Percentiles rank a stretch among this genome's conserved stretches.
These are phyloP conservation scores for Manduca sexta DNA, from an alignment of 1,140 invertebrate genomes.

Conservation along the genomic window DNA sequence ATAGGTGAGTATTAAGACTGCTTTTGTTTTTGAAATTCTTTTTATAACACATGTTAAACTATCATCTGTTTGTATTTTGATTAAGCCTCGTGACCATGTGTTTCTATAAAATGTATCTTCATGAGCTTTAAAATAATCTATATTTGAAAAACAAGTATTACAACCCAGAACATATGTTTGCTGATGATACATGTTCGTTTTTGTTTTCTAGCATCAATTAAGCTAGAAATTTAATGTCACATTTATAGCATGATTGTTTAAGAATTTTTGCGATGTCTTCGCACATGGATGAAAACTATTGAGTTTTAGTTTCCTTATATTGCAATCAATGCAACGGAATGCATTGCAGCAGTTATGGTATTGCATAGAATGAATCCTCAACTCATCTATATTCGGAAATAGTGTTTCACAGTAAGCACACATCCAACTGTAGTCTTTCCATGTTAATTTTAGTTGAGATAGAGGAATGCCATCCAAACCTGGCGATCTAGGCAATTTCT, in stretches of 20 bases:
- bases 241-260: conserved; percentile 27
- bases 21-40: conserved; percentile 47
- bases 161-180: conserved; percentile 22
- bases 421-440: conserved; percentile 53
- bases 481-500: conserved; percentile 18
- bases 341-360: conserved; percentile 41
- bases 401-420: conserved; percentile 51
- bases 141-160: conserved; percentile 18
- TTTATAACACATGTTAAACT: conserved; percentile 41
- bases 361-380: conserved; percentile 39
- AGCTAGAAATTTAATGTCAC: conserved; percentile 12
- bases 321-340: conserved; percentile 42
- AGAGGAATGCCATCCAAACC: conserved; percentile 15
- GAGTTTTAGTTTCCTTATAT: conserved; percentile 15
- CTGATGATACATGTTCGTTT: conserved; percentile 9
- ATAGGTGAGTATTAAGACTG: conserved; percentile 42
- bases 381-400: conserved; percentile 39
- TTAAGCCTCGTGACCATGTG: conserved; percentile 2
- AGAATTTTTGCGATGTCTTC: conserved; percentile 20
- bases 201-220: conserved; percentile 13
- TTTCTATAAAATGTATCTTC: conserved; percentile 13
- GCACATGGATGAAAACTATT: conserved; percentile 25
- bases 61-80: conserved; percentile 26
- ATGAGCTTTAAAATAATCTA: conserved; percentile 18
- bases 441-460: conserved; percentile 13